These are phyloP conservation scores for Athetis lepigone DNA, from an alignment of 2,888 invertebrate genomes.

Conservation along the genomic window DNA sequence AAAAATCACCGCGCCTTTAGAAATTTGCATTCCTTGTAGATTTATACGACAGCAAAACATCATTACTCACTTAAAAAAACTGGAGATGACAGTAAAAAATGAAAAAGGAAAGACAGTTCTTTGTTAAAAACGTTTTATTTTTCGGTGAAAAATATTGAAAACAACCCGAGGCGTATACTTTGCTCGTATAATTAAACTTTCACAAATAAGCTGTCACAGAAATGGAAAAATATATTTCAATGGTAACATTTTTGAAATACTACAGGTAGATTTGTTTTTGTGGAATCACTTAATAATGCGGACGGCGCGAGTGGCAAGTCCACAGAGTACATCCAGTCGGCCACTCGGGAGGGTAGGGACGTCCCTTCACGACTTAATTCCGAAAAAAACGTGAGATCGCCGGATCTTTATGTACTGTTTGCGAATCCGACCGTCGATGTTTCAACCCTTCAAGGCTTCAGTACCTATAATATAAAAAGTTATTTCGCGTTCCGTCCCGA, in stretches of 20 bases:
- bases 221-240: slow-evolving; percentile 68
- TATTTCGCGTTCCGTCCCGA: slow-evolving; percentile 75
- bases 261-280: slow-evolving; percentile 79
- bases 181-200: slow-evolving; percentile 67
- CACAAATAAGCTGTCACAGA: slow-evolving; percentile 71
- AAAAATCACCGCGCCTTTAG: slow-evolving; percentile 24
- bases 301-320: slow-evolving; percentile 37
- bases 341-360: slow-evolving; percentile 72
- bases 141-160: slow-evolving; percentile 56
- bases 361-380: slow-evolving; percentile 86
- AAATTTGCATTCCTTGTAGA: slow-evolving; percentile 50
- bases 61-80: slow-evolving; percentile 63
- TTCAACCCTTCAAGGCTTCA: slow-evolving; percentile 82
- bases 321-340: slow-evolving; percentile 71
- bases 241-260: slow-evolving; percentile 74
- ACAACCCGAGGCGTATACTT: slow-evolving; percentile 59
- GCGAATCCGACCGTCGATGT: slow-evolving; percentile 83
- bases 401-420: slow-evolving; percentile 87
- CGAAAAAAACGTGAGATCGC: slow-evolving; percentile 84
- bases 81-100: slow-evolving; percentile 62
- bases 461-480: slow-evolving; percentile 83
- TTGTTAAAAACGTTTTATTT: slow-evolving; percentile 59
- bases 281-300: slow-evolving; percentile 85
- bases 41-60: slow-evolving; percentile 50
- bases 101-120: slow-evolving; percentile 52